These are phyloP conservation scores for Drosophila ochracea DNA, from an alignment of 2,888 invertebrate genomes.

Conservation along the genomic window DNA sequence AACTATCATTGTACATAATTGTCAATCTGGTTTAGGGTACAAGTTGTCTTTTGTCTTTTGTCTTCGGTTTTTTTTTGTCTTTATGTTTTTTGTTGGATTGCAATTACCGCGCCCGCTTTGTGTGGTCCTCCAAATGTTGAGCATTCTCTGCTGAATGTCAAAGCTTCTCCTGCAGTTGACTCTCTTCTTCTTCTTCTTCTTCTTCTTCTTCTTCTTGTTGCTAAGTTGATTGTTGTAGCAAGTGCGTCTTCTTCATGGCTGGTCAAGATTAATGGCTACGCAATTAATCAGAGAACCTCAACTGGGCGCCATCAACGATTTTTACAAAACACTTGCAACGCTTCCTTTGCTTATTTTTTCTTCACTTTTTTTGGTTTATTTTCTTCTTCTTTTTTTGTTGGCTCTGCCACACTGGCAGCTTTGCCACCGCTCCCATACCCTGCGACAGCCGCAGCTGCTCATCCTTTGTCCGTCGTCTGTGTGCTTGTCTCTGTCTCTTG, in stretches of 20 bases:
- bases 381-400: not conserved
- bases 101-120: conserved; percentile 61
- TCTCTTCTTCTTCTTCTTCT: not conserved
- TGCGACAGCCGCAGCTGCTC: not conserved
- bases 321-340: conserved; percentile 62
- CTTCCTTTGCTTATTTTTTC: conserved; percentile 38
- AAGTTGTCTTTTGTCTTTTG: conserved; percentile 28
- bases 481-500: conserved; percentile 37
- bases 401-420: not conserved
- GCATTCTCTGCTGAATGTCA: conserved; percentile 30
- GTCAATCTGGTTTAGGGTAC: conserved; percentile 63
- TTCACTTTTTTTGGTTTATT: not conserved
- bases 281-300: conserved; percentile 82
- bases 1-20: conserved; percentile 82
- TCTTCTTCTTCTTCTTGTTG: not conserved
- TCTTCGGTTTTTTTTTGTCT: conserved; percentile 5
- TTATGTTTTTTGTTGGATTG: conserved; percentile 35
- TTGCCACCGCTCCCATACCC: not conserved
- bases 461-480: conserved; percentile 16
- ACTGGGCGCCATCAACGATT: conserved; percentile 74
- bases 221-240: conserved; percentile 4
- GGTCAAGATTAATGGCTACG: conserved; percentile 83
- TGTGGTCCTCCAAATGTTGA: conserved; percentile 58
- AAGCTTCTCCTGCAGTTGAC: conserved; percentile 15
- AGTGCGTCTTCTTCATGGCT: conserved; percentile 47